phyloP scores from a whole-genome alignment of 1,140 invertebrate species.

The Trichonephila clavata region DNA sequence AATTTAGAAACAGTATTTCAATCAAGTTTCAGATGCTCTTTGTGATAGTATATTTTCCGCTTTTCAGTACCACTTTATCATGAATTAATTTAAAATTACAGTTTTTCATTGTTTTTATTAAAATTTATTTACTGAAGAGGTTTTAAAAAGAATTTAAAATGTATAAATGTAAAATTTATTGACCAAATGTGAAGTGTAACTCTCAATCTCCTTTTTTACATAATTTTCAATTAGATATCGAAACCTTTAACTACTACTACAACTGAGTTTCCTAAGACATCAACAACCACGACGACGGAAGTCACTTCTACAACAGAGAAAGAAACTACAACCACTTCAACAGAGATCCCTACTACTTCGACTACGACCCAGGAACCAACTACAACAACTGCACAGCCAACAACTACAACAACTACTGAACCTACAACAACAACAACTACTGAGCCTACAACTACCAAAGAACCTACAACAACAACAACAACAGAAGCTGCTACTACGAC shows the following conservation, averaged over 20 bases:
- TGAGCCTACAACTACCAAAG: background rate
- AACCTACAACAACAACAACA: background rate
- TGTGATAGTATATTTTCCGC: too few relatives aligned
- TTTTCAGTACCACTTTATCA: too few relatives aligned
- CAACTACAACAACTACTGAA: background rate
- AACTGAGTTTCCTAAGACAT: background rate
- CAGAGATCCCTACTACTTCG: background rate
- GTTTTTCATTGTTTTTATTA: too few relatives aligned
- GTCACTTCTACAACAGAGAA: background rate
- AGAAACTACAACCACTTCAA: background rate
- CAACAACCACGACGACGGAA: background rate
- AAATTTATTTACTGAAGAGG: too few relatives aligned
- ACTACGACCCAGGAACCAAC: background rate
- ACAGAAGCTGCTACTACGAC: background rate
- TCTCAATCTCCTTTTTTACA: background rate
- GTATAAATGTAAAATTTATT: too few relatives aligned
- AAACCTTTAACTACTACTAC: conserved; percentile 42
- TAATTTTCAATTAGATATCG: background rate
- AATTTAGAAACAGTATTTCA: too few relatives aligned
- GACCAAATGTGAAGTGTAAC: too few relatives aligned
- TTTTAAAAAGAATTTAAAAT: too few relatives aligned
- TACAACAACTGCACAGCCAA: background rate
- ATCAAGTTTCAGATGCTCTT: too few relatives aligned
- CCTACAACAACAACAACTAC: background rate
- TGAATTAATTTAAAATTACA: too few relatives aligned